Base-by-base conservation (phyloP, 23 tunicate species). In the Styela plicata region DNA sequence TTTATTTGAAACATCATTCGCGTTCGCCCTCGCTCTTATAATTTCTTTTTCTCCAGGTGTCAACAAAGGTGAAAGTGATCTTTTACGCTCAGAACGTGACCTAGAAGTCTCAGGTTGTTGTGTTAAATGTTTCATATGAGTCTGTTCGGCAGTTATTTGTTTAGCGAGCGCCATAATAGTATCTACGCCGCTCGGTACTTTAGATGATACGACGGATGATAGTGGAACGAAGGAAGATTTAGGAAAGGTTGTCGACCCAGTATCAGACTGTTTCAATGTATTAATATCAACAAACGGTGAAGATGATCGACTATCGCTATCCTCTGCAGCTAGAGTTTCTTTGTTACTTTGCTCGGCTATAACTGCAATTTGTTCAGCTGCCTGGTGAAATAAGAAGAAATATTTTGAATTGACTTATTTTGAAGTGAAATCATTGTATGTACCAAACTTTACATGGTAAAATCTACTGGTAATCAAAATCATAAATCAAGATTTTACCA, bases 151-250 rank as follows among this genome's bases (percentile, higher is more conserved):
- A 29, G 81, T 76, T 23, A 76, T 76, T 53, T 76, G 81, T 10
- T 76, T 36, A 7, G 81, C 81, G 33, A 76, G 67, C 21, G 81
- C 66, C 63, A 76, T 27, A 20, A 76, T 76, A 76, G 66, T 76
- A 24, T 76, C 81, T 21, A 44, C 64, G 13, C 57, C 13, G 57
- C 57, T 44, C 64, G 81, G 3, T 18, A 20, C 3, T 71, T 30
- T 34, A 3, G 36, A 71, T 21, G 77, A 71, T 36, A 7, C 18
- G 3, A 18, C 30, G 7, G 30, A 24, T 3, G 70, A 24, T 24
- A 66, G 30, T 5, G 70, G 70, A 66, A 66, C 70, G 31, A 66
- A 66, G 3, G 70, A 66, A 7, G 70, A 66, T 17, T 10, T 66
- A 5, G 70, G 7, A 18, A 57, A 57, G 18, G 70, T 44, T 44